Evolutionary conservation across 2,113 vertebrate species (phyloP), one percentile per base, ranked within the genome.

Genomic region (Collichthys lucidus): DNA sequence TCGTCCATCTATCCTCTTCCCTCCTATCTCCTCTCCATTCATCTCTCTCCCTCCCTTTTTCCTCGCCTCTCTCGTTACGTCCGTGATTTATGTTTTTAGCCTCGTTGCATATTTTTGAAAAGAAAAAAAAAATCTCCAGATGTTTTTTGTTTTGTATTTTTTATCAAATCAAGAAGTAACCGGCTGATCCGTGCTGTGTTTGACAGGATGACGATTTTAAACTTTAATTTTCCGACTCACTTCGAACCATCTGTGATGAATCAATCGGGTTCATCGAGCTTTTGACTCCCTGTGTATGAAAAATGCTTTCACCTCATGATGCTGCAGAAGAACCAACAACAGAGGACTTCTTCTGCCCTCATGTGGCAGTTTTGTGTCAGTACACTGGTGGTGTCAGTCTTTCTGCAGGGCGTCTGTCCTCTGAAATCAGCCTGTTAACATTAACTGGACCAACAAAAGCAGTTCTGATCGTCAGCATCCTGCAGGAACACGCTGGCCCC

Each of bases 271-370:
- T 9, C 35, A 40, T 6, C 0, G 11, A 24, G 44, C 2, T 19
- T 61, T 52, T 26, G 29, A 3, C 57, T 40, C 0, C 0, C 9
- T 44, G 3, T 8, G 5, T 11, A 20, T 20, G 20, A 53, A 72
- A 50, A 68, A 50, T 31, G 7, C 2, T 0, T 53, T 4, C 11
- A 16, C 22, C 0, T 20, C 17, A 0, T 35, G 31, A 4, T 11
- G 47, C 40, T 35, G 31, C 24, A 3, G 69, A 26, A 0, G 10
- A n/a, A 26, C 2, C 4, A 2, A 26, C n/a, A 22, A n/a, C 9
- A 2, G 11, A 55, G 35, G 84, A 11, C 12, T 20, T 69, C 0
- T 74, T 12, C 72, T 72, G 60, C 91, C 91, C 86, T 69, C 91
- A 81, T 11, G 82, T 86, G 91, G 86, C 9, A 3, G 16, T 2